Percentiles rank a stretch among this genome's conserved stretches.
These are phyloP conservation scores for Volucella bombylans DNA, from an alignment of 2,888 invertebrate genomes.

Conservation along the genomic window DNA sequence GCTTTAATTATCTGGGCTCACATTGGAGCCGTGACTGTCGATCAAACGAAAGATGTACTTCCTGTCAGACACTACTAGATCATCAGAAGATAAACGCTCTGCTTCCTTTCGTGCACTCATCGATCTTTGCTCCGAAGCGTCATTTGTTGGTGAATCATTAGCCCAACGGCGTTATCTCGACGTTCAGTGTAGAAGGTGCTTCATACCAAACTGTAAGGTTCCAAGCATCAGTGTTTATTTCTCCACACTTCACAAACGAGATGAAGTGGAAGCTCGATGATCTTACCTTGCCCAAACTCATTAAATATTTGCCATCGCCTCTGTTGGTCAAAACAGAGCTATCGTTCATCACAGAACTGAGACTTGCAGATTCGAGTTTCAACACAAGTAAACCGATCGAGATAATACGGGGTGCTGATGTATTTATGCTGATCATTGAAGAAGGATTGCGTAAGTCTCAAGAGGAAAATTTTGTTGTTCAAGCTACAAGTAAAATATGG, in stretches of 20 bases:
- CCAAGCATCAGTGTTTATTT: too few species aligned
- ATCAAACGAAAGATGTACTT: too few species aligned
- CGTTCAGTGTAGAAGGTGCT: neutral
- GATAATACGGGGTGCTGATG: neutral
- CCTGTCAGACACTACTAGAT: too few species aligned
- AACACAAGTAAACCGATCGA: too few species aligned
- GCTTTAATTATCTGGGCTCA: too few species aligned
- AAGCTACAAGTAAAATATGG: neutral
- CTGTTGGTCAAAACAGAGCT: neutral
- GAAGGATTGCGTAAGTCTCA: too few species aligned
- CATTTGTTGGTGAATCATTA: neutral
- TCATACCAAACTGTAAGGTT: too few species aligned
- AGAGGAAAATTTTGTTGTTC: too few species aligned
- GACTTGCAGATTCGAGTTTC: neutral
- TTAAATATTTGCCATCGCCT: constrained; percentile 1
- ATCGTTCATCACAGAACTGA: neutral
- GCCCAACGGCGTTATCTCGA: neutral
- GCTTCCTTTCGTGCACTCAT: neutral
- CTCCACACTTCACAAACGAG: neutral
- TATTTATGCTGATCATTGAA: neutral
- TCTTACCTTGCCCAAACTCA: constrained; percentile 5
- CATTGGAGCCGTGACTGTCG: too few species aligned
- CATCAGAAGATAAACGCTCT: neutral
- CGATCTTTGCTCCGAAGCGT: too few species aligned
- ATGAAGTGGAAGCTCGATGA: neutral